Evolutionary conservation across 1,140 invertebrate species (phyloP), one percentile per base, ranked within the genome.

Genomic region (Oreohelix idahoensis): DNA sequence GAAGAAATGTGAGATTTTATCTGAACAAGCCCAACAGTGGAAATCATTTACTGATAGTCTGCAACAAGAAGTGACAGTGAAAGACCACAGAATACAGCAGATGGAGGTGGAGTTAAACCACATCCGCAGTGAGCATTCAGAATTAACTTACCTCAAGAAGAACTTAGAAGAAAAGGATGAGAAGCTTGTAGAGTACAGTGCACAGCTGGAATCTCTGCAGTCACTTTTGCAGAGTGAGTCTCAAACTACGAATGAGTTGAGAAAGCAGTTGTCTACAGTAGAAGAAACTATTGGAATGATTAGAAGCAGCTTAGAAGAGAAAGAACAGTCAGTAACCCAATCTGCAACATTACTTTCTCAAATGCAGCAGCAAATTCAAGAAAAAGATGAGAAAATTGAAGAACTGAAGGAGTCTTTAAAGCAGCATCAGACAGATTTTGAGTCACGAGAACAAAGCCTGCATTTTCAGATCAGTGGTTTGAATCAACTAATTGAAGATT

Each of bases 81-180:
- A 81, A 53, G 79, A 81, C 23, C 26, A 81, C 1, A 42, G 42
- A 29, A 38, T 84, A 1, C 5, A 76, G 36, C 51, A 81, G 26
- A n/a, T 79, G 69, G 49, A 29, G 0, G 79, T 49, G 35, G 79
- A 81, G 45, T 15, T 81, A 23, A 4, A 49, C 51, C 15, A 69
- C 17, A 8, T 39, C 5, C 79, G 35, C 26, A 1, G 4, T 36
- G 79, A 73, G n/a, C 5, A 45, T 36, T 49, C 42, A 11, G 42
- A 74, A 23, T 23, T 11, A 13, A 53, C 26, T 17, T 10, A 42
- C 13, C 13, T 80, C 0, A 42, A 51, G 36, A 5, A 15, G 0
- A 70, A 29, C 42, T n/a, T 84, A 0, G 74, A 78, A 66, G 79
- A 82, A 58, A 84, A 85, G 49, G 73, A 77, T 29, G 63, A 73